These are phyloP conservation scores for Zosterops japonicus DNA, from an alignment of 2,113 vertebrate genomes.

Conservation along the genomic window DNA sequence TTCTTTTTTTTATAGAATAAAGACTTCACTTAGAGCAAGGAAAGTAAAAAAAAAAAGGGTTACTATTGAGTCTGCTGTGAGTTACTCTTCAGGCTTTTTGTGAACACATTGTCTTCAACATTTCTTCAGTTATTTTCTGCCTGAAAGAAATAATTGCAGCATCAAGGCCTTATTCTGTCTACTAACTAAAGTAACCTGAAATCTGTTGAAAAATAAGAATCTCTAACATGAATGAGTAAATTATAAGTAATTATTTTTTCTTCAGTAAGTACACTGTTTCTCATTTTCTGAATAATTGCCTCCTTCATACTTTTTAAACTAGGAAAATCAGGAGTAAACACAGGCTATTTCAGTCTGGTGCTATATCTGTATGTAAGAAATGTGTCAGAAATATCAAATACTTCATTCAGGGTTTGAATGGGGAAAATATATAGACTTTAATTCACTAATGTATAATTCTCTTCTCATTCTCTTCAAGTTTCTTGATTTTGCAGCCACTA, in stretches of 20 bases:
- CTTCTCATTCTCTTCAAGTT: background rate
- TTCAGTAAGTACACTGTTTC: background rate
- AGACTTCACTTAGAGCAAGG: background rate
- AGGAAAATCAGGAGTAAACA: background rate
- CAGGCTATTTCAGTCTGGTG: background rate
- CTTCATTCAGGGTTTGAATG: background rate
- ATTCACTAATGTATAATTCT: background rate
- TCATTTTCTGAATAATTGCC: background rate
- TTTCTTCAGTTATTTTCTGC: background rate
- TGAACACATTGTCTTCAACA: background rate
- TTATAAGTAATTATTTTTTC: background rate
- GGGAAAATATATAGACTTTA: background rate
- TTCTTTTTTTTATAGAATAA: background rate
- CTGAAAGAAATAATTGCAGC: background rate
- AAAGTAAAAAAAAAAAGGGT: background rate
- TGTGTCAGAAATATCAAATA: background rate
- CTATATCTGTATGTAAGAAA: background rate
- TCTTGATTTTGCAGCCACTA: background rate
- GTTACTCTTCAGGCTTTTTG: background rate
- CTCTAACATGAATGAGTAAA: background rate
- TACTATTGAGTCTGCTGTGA: background rate
- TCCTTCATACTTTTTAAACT: background rate
- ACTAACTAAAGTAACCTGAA: background rate
- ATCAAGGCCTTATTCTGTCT: background rate
- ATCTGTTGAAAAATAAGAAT: background rate